Base-by-base conservation (phyloP, 2,888 invertebrate genomes). In the Stictocephala bisonia region DNA sequence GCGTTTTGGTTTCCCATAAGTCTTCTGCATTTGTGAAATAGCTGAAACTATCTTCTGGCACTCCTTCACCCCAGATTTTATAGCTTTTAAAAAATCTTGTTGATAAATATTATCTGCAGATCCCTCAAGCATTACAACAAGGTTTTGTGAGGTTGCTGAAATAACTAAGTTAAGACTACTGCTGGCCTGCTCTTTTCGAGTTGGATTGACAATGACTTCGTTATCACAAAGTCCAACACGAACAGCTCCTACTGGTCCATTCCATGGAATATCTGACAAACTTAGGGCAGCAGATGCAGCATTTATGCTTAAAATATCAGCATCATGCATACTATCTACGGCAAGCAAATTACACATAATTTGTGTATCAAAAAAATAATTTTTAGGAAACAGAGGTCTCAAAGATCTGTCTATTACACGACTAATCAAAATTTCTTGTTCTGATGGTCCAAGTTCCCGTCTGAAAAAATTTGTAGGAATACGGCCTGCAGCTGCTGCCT, bases 381-480 rank as follows among this genome's bases (percentile, higher is more conserved):
- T 90, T 0, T 87, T 83, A 0, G 93, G 91, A 84, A 99, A 98
- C 2, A 98, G 84, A 0, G 99, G 97, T 1, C 99, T 86, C 3
- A 99, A 81, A 0, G 97, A 97, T 69, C 99, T 87, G 83, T 96
- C 96, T 76, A 99, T 97, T 11, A 98, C 84, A 74, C 99, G 88
- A 6, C 97, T 94, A 0, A 95, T 94, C 2, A 99, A 86, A 78
- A 99, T 94, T 85, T 99, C 99, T 72, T 90, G 88, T 82, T 99
- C 98, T 0, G 93, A 83, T 3, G 86, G 83, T 4, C 91, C 92
- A 75, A 97, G 82, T 85, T 99, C 99, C 77, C 97, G 87, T 20
- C 98, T 88, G 72, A 97, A 86, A 82, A 93, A 96, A 84, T 99
- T 99, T 11, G 95, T 97, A 0, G 99, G 99, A 82, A 99, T 99